phyloP scores from a whole-genome alignment of 1,140 invertebrate genomes.

The Trachelipus rathkii region DNA sequence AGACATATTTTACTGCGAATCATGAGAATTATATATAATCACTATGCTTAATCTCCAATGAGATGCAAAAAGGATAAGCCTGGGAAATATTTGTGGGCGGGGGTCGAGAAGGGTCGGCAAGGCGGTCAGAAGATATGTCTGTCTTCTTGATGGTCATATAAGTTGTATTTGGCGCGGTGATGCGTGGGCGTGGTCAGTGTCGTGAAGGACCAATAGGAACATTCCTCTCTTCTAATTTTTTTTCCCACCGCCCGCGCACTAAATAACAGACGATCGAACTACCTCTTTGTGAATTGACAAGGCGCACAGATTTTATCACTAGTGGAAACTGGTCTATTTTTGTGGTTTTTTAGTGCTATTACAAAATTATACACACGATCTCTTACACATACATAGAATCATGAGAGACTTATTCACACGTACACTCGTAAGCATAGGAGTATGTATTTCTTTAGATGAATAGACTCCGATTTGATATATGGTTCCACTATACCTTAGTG shows the following conservation, averaged over 20 bases:
- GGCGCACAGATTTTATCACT: slow-evolving; percentile 45
- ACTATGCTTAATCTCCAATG: neutral
- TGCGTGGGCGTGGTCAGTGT: slow-evolving; percentile 35
- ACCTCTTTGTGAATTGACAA: slow-evolving; percentile 43
- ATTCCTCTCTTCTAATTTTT: slow-evolving; percentile 25
- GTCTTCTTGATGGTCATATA: slow-evolving; percentile 1
- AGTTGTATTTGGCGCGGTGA: slow-evolving; percentile 41
- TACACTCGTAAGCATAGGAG: too few species aligned
- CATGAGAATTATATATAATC: neutral
- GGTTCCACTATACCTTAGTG: too few species aligned
- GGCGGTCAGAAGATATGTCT: slow-evolving; percentile 1
- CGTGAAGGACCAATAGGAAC: slow-evolving; percentile 32
- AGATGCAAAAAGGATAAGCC: neutral
- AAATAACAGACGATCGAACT: slow-evolving; percentile 45
- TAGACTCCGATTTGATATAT: too few species aligned
- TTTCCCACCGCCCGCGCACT: slow-evolving; percentile 33
- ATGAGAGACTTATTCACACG: too few species aligned
- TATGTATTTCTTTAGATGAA: too few species aligned
- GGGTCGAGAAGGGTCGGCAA: neutral
- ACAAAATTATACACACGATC: slow-evolving; percentile 16
- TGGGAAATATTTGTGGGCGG: slow-evolving; percentile 4
- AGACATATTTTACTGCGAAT: neutral
- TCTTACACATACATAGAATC: too few species aligned
- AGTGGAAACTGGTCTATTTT: slow-evolving; percentile 42
- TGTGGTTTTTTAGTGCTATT: slow-evolving; percentile 37